Evolutionary conservation across 30 jellyfish, hydroid and myxozoan genomes (phyloP), one percentile per base, ranked within the genome.

Genomic region (Aurelia aurita): DNA sequence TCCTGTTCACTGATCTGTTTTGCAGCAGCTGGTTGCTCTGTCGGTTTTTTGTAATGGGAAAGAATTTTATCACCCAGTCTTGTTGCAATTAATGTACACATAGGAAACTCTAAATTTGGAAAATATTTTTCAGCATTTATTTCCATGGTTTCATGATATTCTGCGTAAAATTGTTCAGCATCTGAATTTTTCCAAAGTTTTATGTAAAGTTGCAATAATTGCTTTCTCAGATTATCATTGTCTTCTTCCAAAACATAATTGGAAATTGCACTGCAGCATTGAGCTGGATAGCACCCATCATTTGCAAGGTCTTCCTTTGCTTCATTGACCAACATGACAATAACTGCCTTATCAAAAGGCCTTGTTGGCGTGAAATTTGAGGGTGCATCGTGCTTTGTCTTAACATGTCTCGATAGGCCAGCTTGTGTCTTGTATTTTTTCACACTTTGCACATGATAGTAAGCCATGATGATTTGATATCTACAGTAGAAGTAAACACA

Each of bases 391-490:
- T 49, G 87, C 34, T 74, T 74, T 57, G 87, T 18, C 16, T 51
- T 74, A 18, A 14, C 12, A 45, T 74, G 87, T 28, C 87, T 74
- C 7, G 74, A 21, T 49, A 74, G 87, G 74, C 87, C 87, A 6
- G 87, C 68, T 55, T 74, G 58, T 22, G 87, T 55, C 74, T 74
- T 74, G 74, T 74, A 74, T 74, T 74, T 55, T 57, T 53, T 74
- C 16, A 34, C 79, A 67, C 7, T 67, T 67, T 67, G 28, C 6
- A 32, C 79, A 67, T 27, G 74, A 62, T 8, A 20, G 74, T 54
- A 54, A 54, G 19, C 26, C 65, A 0, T 54, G 65, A 54, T 16
- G 65, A 54, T 16, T 54, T 54, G 65, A 54, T 16, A 54, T 21
- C 65, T 54, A 54, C 65, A 54, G 10, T 0, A 3, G 65, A 54